These are phyloP conservation scores for Diuraphis noxia DNA, from an alignment of 1,140 invertebrate genomes.

Conservation along the genomic window DNA sequence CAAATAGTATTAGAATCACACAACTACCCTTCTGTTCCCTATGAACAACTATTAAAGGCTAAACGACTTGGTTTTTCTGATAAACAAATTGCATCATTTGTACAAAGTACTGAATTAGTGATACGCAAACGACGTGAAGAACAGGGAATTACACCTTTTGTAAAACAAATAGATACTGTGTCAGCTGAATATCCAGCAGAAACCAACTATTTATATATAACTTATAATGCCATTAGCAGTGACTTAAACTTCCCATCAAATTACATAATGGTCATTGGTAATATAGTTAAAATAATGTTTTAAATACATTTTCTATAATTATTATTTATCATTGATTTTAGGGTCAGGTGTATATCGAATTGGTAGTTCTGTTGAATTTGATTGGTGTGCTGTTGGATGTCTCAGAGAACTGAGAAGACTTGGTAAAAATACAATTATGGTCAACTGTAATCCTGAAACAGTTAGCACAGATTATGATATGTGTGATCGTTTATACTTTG, in stretches of 20 bases:
- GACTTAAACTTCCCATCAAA: constrained; percentile 83
- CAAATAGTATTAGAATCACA: constrained; percentile 69
- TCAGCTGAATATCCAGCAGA: constrained; percentile 98
- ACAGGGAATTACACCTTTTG: constrained; percentile 74
- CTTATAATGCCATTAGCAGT: constrained; percentile 87
- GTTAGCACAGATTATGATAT: constrained; percentile 99
- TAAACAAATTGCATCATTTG: constrained; percentile 87
- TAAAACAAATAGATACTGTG: constrained; percentile 99
- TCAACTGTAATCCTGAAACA: constrained; percentile 99
- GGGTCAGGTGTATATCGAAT: constrained; percentile 98
- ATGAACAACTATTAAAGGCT: constrained; percentile 72
- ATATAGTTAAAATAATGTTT: constrained; percentile 54
- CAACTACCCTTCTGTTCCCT: constrained; percentile 64
- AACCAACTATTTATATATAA: constrained; percentile 97
- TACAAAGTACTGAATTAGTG: constrained; percentile 84
- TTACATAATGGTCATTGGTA: constrained; percentile 80
- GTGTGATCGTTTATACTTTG: constrained; percentile 97
- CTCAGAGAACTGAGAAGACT: constrained; percentile 86
- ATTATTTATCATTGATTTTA: constrained; percentile 56
- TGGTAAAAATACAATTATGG: constrained; percentile 92
- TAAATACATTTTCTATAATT: not conserved
- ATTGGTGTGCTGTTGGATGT: constrained; percentile 98
- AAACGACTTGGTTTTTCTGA: constrained; percentile 97
- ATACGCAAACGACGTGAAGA: constrained; percentile 76
- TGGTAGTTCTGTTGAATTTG: constrained; percentile 98